Base-by-base conservation (phyloP, 2,797 vertebrate genomes). In the Fundulus diaphanus region DNA sequence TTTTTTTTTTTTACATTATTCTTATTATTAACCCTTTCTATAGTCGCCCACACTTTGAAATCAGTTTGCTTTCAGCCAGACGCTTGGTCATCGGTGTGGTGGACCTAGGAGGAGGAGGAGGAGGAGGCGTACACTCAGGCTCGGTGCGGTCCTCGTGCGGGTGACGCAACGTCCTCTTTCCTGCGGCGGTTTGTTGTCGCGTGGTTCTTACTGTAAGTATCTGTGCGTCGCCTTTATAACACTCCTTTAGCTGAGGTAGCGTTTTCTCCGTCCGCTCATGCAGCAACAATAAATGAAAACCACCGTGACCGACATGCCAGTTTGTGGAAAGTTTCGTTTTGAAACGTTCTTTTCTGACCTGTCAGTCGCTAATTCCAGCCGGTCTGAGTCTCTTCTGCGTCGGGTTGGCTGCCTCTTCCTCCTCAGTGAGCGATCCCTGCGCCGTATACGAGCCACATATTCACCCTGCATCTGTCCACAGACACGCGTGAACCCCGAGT, bases 331-430 rank as follows among this genome's bases (percentile, higher is more conserved):
- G 27, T 5, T 20, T 68, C 0, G 35, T 42, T n/a, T 29, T 8
- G 29, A 37, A 54, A 35, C 35, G 49, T 72, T 52, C 7, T 2
- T 37, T 29, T 44, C 89, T 90, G 82, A 92, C 90, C 89, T 81
- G 77, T 48, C 69, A 42, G 78, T 5, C 0, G 70, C 73, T 51
- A 1, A 1, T 79, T 31, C 74, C 74, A 46, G 22, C 42, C 49
- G 9, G 59, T 73, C 49, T 13, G 1, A 12, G 3, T 72, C 67
- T 61, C 3, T 59, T 40, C 70, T 35, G 33, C 44, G 46, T 71
- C 35, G 18, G 5, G 5, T 44, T 1, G 7, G 2, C 9, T 7
- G 29, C 29, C 20, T n/a, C 61, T 15, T 37, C 59, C 20, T 4
- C 11, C 3, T 35, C n/a, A n/a, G 33, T 4, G 29, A 57, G 3